Base-by-base conservation (phyloP, 2,888 invertebrate species). In the Tenthredo scrophulariae region DNA sequence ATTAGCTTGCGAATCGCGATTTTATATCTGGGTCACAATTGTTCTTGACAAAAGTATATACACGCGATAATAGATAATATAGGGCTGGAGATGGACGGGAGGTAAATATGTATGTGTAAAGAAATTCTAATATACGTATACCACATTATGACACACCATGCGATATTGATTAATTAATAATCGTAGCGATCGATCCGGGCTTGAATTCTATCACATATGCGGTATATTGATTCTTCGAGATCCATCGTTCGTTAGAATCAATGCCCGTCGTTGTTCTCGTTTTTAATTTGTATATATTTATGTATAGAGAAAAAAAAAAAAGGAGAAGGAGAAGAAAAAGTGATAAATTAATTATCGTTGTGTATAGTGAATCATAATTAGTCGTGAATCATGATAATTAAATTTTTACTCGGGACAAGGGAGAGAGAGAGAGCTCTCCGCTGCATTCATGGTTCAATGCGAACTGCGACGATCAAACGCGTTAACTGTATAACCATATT, bases 401-500 rank as follows among this genome's bases (percentile, higher is more conserved):
- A 50, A 50, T 18, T 50, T 50, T 50, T 50, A 50, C 18, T 50
- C 6, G 7, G n/a, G n/a, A 54, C n/a, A n/a, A n/a, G 54, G n/a
- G 50, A 50, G 50, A 43, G 10, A 18, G 50, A 50, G 50, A 50
- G 50, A 43, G 40, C 40, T 43, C 40, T 18, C 18, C 18, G 15
- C 18, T 65, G 65, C n/a, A 65, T 10, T 22, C n/a, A 65, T 7
- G 22, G 46, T 46, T 10, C 67, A 33, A 54, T 54, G n/a, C n/a
- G 54, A 54, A 54, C 54, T 54, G 4, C 15, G 5, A 54, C 54
- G 67, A 29, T 6, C 1, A 67, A 29, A 29, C 29, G 29, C 22
- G 5, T 67, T 67, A 67, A 67, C 54, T 54, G n/a, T 54, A 54
- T 54, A 54, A 54, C 54, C 54, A 54, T 50, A 50, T 54, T 54